Percentiles rank a stretch among this genome's conserved stretches.
These are phyloP conservation scores for Acrocephalus scirpaceus DNA, from an alignment of 2,797 vertebrate genomes.

Conservation along the genomic window DNA sequence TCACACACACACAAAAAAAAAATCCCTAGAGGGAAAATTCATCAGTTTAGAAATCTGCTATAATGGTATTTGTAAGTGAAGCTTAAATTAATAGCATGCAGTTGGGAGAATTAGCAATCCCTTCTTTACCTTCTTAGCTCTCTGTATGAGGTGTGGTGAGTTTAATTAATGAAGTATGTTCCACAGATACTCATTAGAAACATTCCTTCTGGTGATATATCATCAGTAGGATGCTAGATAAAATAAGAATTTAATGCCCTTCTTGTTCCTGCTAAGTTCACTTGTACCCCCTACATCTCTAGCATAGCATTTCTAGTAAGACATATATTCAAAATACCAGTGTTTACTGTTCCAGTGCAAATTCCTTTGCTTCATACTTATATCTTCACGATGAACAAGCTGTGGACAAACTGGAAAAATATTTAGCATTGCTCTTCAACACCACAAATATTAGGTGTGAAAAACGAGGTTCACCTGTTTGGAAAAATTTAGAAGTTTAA, in stretches of 20 bases:
- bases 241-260: slow-evolving; percentile 15
- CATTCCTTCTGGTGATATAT: background rate
- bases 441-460: background rate
- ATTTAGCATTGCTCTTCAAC: background rate
- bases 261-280: background rate
- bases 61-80: background rate
- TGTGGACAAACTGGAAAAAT: background rate
- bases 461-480: too few relatives aligned
- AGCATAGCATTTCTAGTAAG: background rate
- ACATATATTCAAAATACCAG: background rate
- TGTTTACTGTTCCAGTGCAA: background rate
- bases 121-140: slow-evolving; percentile 5
- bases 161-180: slow-evolving; percentile 16
- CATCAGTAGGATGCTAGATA: background rate
- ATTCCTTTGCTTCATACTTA: background rate
- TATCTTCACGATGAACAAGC: background rate
- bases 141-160: background rate
- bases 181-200: slow-evolving; percentile 12
- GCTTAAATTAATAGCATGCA: background rate
- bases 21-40: background rate
- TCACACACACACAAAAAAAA: background rate
- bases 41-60: background rate
- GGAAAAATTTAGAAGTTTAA: too few relatives aligned
- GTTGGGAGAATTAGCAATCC: background rate
- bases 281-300: background rate